Conservation (phyloP, 1,140 invertebrate genomes). For the Apis dorsata region DNA sequence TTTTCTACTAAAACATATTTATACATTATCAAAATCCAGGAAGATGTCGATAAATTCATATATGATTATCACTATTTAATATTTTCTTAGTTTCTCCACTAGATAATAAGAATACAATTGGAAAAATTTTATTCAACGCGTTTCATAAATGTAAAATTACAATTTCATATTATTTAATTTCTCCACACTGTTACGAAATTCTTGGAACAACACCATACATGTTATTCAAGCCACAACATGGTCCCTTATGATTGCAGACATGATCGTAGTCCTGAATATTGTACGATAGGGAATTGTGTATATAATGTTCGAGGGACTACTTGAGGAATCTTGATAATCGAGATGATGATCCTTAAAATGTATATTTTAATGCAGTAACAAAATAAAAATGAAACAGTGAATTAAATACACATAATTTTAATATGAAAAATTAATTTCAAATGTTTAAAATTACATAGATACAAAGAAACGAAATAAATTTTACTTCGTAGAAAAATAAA, state of each 20-base stretch:
- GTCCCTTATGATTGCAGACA: conserved; percentile 6
- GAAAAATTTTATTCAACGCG: too few relatives aligned
- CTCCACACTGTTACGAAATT: conserved; percentile 2
- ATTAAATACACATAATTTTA: neutral
- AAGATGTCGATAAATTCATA: too few relatives aligned
- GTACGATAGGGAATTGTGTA: neutral
- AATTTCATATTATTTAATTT: neutral
- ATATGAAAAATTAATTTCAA: neutral
- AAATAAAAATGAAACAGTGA: neutral
- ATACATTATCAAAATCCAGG: too few relatives aligned
- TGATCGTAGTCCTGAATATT: conserved; percentile 12
- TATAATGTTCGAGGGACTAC: neutral
- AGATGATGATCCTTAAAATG: neutral
- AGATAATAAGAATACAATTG: neutral
- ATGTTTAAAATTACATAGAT: too few relatives aligned
- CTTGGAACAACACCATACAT: neutral
- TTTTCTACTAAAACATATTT: too few relatives aligned
- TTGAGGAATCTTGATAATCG: neutral
- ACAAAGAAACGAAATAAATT: too few relatives aligned
- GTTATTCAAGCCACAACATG: conserved; percentile 17
- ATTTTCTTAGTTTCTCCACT: neutral
- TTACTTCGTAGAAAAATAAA: too few relatives aligned
- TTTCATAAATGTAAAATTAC: neutral
- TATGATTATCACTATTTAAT: neutral
- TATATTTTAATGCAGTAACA: neutral